Evolutionary conservation across 2,888 invertebrate genomes (phyloP).

Genomic region (Lycophotia porphyrea): DNA sequence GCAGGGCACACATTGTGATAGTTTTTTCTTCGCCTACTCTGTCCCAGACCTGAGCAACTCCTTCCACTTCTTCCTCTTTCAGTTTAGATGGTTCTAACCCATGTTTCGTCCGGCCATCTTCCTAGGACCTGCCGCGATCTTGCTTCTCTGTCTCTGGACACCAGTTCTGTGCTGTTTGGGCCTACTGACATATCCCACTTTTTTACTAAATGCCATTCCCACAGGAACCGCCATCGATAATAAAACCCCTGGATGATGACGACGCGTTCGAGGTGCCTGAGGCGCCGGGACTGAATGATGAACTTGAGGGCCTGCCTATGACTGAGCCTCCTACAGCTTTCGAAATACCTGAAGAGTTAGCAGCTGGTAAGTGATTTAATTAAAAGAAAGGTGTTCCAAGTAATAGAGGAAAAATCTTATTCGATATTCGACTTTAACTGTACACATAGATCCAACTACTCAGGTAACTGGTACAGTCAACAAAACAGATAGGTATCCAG

Average conservation of each 20-base stretch:
- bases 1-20: not conserved
- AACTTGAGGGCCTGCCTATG: slow-evolving; percentile 18
- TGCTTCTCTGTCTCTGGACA: not conserved
- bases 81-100: not conserved
- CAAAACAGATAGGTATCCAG: too few species aligned
- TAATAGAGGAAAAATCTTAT: not conserved
- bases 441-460: too few species aligned
- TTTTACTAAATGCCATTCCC: not conserved
- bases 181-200: not conserved
- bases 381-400: not conserved
- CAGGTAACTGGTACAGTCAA: too few species aligned
- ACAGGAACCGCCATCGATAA: slow-evolving; percentile 69
- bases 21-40: not conserved
- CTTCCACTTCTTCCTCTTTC: not conserved
- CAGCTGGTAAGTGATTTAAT: slow-evolving; percentile 61
- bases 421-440: not conserved
- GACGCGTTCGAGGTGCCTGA: slow-evolving; percentile 59
- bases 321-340: slow-evolving; percentile 41
- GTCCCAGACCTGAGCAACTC: not conserved
- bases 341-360: slow-evolving; percentile 75
- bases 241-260: slow-evolving; percentile 20
- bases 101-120: not conserved
- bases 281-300: slow-evolving; percentile 29
- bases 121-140: not conserved
- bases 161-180: not conserved